Conservation (phyloP, 2,888 invertebrate genomes). For the Lagria hirta region DNA sequence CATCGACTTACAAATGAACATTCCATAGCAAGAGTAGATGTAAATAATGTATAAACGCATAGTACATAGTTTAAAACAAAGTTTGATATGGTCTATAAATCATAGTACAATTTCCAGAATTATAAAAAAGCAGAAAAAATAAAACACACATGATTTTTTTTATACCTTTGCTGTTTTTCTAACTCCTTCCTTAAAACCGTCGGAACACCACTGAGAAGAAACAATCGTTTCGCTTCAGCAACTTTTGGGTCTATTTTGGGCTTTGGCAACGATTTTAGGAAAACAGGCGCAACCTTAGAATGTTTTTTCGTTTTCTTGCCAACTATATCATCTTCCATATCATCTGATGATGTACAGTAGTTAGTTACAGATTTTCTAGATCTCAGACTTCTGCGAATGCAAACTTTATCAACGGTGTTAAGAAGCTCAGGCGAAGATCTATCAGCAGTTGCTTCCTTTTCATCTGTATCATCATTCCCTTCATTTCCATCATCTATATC, state of each 20-base stretch:
- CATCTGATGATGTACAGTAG: conserved; percentile 31
- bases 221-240: conserved; percentile 66
- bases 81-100: conserved; percentile 7
- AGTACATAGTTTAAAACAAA: no score
- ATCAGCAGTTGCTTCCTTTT: no score
- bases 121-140: conserved; percentile 5
- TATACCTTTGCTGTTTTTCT: conserved; percentile 54
- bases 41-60: no score
- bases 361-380: no score
- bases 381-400: no score
- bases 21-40: no score
- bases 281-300: conserved; percentile 71
- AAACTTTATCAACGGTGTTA: no score
- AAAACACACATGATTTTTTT: neutral
- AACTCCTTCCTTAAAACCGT: conserved; percentile 62
- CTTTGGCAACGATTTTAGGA: conserved; percentile 58
- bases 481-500: no score
- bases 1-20: no score
- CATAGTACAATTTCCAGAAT: conserved; percentile 4
- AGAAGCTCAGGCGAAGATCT: no score
- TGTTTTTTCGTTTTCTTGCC: conserved; percentile 20
- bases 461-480: no score
- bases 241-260: conserved; percentile 60
- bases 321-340: conserved; percentile 20
- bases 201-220: conserved; percentile 72